Conservation (phyloP, 1,140 invertebrate species). For the Neoseiulus cucumeris region DNA sequence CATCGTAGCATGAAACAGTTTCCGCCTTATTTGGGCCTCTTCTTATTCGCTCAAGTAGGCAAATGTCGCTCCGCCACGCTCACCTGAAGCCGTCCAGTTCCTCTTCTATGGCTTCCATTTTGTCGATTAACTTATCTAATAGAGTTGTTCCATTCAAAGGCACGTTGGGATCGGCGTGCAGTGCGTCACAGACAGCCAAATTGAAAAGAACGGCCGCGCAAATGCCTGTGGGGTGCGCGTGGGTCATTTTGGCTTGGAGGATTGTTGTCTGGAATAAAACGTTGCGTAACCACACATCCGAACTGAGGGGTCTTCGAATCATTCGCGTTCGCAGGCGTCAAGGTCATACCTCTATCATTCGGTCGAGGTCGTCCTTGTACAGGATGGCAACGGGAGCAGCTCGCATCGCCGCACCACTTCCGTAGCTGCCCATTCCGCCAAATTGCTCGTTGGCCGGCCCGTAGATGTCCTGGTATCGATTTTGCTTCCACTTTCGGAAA, state of each 20-base stretch:
- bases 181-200: conserved; percentile 26
- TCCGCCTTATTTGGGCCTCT: too few species aligned
- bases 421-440: conserved; percentile 48
- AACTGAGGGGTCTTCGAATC: not conserved
- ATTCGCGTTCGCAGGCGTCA: too few species aligned
- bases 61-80: not conserved
- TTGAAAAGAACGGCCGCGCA: conserved; percentile 44
- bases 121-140: conserved; percentile 23
- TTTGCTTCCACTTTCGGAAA: conserved; percentile 22
- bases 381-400: conserved; percentile 47
- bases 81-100: conserved; percentile 7
- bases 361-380: conserved; percentile 27
- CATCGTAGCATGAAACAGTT: too few species aligned
- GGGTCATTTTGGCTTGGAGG: conserved; percentile 34
- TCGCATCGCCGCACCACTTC: conserved; percentile 57
- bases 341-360: conserved; percentile 12
- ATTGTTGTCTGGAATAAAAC: conserved; percentile 8
- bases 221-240: conserved; percentile 40
- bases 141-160: conserved; percentile 21
- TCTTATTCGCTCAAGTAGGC: too few species aligned
- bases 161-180: conserved; percentile 20
- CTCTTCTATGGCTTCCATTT: conserved; percentile 3
- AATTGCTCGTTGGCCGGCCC: conserved; percentile 46
- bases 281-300: not conserved
- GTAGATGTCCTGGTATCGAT: conserved; percentile 39